Percentiles rank a stretch among this genome's conserved stretches.
Evolutionary conservation across 2,888 invertebrate species (phyloP).

Genomic region (Strigamia maritima): DNA sequence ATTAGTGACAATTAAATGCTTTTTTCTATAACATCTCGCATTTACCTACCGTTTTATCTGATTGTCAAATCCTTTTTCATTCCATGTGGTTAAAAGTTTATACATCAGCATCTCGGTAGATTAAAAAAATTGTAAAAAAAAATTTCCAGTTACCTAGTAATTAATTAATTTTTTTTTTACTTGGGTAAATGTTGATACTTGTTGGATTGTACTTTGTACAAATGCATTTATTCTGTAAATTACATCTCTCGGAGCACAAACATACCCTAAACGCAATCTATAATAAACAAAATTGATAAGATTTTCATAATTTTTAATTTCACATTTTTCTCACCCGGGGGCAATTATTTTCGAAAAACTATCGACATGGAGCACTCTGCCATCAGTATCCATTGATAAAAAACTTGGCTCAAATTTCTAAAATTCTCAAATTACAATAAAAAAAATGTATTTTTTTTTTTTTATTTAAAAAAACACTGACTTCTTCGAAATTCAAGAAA

Average conservation of each 20-base stretch:
- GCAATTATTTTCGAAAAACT: slow-evolving; percentile 72
- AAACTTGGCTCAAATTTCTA: slow-evolving; percentile 58
- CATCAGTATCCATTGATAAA: slow-evolving; percentile 69
- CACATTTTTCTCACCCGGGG: slow-evolving; percentile 53
- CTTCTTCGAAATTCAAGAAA: slow-evolving; percentile 68
- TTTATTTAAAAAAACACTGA: slow-evolving; percentile 48
- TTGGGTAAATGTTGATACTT: slow-evolving; percentile 65
- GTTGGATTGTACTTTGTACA: slow-evolving; percentile 66
- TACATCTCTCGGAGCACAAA: slow-evolving; percentile 67
- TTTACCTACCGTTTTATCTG: slow-evolving; percentile 56
- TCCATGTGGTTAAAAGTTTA: slow-evolving; percentile 61
- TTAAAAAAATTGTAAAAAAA: neutral
- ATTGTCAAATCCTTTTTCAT: slow-evolving; percentile 59
- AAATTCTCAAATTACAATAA: neutral
- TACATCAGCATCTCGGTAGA: slow-evolving; percentile 59
- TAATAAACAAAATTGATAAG: slow-evolving; percentile 39
- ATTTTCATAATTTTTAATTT: neutral
- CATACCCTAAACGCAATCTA: slow-evolving; percentile 67
- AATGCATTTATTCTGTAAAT: slow-evolving; percentile 65
- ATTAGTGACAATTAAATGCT: neutral
- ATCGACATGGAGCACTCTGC: slow-evolving; percentile 72
- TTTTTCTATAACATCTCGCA: neutral
- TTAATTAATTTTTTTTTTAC: slow-evolving; percentile 51
- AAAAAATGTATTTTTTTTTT: neutral
- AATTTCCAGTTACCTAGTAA: slow-evolving; percentile 3